A percentile compares a stretch with the other conserved stretches of the same genome.
Evolutionary conservation across 2,888 invertebrate genomes (phyloP).

Genomic region (Sesamia inferens): DNA sequence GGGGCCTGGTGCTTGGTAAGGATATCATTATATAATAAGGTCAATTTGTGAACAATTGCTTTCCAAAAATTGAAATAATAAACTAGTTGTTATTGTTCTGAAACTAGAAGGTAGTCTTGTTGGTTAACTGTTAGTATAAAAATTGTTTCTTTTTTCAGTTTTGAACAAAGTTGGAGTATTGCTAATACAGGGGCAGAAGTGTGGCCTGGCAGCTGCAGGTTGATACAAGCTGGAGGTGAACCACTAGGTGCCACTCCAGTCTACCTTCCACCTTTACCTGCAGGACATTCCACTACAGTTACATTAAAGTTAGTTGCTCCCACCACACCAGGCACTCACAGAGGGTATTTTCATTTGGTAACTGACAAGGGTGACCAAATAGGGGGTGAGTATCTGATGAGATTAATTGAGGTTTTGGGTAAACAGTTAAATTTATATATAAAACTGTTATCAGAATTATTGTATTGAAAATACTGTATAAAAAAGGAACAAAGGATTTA

Average conservation of each 20-base stretch:
- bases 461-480: background rate
- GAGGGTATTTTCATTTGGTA: slow-evolving; percentile 97
- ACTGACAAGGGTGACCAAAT: slow-evolving; percentile 96
- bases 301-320: slow-evolving; percentile 96
- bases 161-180: slow-evolving; percentile 96
- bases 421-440: background rate
- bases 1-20: slow-evolving; percentile 93
- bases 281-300: slow-evolving; percentile 94
- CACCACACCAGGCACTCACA: slow-evolving; percentile 92
- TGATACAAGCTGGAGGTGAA: slow-evolving; percentile 93
- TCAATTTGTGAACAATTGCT: background rate
- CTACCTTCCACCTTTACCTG: slow-evolving; percentile 92
- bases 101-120: background rate
- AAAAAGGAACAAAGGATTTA: background rate
- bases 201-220: slow-evolving; percentile 96
- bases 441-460: background rate
- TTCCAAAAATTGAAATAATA: no score
- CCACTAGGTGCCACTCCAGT: slow-evolving; percentile 86
- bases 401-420: slow-evolving; percentile 12
- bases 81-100: background rate
- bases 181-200: slow-evolving; percentile 95
- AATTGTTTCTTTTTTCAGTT: slow-evolving; percentile 84
- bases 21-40: slow-evolving; percentile 6
- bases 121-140: background rate
- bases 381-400: slow-evolving; percentile 92